Base-by-base conservation (phyloP, 2,113 vertebrate genomes). In the Peromyscus leucopus region DNA sequence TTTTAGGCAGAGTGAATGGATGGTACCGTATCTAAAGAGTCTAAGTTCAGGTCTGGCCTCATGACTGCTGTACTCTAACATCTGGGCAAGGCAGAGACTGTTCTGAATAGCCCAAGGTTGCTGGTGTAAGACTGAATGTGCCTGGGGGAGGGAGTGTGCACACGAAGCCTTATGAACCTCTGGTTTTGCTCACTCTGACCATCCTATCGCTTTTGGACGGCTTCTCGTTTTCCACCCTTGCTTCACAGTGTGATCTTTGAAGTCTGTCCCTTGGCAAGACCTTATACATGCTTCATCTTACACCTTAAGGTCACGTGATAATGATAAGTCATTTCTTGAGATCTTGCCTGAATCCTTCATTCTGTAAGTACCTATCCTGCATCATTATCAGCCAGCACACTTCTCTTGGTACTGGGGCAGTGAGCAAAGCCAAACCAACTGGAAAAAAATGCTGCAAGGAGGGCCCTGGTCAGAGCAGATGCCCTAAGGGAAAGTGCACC, bases 61-160 rank as follows among this genome's bases (percentile, higher is more conserved):
- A 36, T 2, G 5, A 5, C 26, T 10, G 3, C 7, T 57, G 31
- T 31, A 12, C 24, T 78, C 22, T 5, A 42, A 61, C 21, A 59
- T 4, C 0, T 24, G 2, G 42, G 3, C 33, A 59, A 9, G 0
- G 0, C 5, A 11, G 10, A 61, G 8, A 11, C 6, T 2, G 13
- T 22, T 55, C 21, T n/a, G 1, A 39, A 0, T 0, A 12, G 4
- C 3, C 57, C 75, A 9, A 63, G 39, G 48, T 51, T 51, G 28
- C 26, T 9, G 17, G 5, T 22, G 1, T 42, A 15, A 33, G 13
- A 7, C 2, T 19, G 24, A 26, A 2, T 21, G 39, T 91, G 12
- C 57, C 67, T n/a, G 3, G 15, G 12, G 51, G 21, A 72, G 42
- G 63, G 28, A 6, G 11, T 12, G 4, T 48, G 1, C 4, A 55